These are phyloP conservation scores for Athalia cordata DNA, from an alignment of 2,888 invertebrate genomes.

Conservation along the genomic window DNA sequence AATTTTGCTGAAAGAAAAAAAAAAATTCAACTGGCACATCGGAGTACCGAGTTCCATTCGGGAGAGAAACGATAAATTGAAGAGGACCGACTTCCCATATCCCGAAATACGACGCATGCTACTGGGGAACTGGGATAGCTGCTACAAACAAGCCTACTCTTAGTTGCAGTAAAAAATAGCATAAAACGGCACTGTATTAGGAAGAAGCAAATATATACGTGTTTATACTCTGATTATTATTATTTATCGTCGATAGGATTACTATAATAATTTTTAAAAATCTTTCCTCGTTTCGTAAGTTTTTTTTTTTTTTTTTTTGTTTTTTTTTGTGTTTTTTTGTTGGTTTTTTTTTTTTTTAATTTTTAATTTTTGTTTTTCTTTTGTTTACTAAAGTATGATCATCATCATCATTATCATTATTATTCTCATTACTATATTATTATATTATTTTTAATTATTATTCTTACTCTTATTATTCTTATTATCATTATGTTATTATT, in stretches of 20 bases:
- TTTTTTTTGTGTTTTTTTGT: constrained; percentile 2
- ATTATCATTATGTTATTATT: constrained; percentile 52
- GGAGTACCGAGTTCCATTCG: too few species aligned
- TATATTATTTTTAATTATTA: constrained; percentile 50
- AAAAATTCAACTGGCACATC: too few species aligned
- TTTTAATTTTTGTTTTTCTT: constrained; percentile 27
- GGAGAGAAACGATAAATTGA: too few species aligned
- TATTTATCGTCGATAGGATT: not conserved
- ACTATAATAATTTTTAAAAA: not conserved
- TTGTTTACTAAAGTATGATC: constrained; percentile 46
- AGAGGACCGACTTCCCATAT: not conserved
- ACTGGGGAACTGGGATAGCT: constrained; percentile 49
- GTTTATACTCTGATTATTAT: constrained; percentile 51
- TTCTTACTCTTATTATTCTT: not conserved
- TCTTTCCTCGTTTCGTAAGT: not conserved
- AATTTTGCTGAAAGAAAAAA: too few species aligned
- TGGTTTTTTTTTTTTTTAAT: not conserved
- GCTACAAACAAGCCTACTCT: constrained; percentile 35
- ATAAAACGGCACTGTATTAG: constrained; percentile 72
- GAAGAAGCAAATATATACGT: constrained; percentile 72
- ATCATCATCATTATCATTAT: not conserved
- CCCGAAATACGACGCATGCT: constrained; percentile 53
- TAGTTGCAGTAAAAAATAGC: constrained; percentile 72
- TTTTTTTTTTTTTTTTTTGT: not conserved
- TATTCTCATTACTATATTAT: constrained; percentile 27